These are phyloP conservation scores for Philotrypesis tridentata DNA, from an alignment of 1,140 invertebrate genomes.

Conservation along the genomic window DNA sequence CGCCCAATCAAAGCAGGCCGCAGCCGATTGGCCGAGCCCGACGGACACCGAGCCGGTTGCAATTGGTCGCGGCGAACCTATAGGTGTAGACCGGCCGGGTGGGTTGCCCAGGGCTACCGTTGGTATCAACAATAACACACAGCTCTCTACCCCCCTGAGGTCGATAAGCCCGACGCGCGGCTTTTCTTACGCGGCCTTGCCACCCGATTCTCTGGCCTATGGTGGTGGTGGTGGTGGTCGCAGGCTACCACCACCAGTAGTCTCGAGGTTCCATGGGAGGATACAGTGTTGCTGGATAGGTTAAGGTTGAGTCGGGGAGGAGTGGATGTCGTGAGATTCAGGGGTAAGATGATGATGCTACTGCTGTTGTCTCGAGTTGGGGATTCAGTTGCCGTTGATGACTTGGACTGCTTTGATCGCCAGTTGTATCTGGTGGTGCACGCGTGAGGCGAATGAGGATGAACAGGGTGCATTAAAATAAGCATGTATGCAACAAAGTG, in stretches of 20 bases:
- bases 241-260: not conserved
- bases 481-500: too few relatives aligned
- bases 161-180: conserved; percentile 63
- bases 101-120: conserved; percentile 69
- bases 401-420: not conserved
- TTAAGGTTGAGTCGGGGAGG: not conserved
- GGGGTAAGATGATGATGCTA: not conserved
- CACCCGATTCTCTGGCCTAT: not conserved
- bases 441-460: too few relatives aligned
- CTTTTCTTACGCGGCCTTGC: conserved; percentile 18
- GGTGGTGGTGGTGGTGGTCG: not conserved
- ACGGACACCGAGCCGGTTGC: conserved; percentile 67
- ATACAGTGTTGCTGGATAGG: not conserved
- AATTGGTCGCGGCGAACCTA: conserved; percentile 65
- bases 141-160: conserved; percentile 54
- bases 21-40: conserved; percentile 52
- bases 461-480: too few relatives aligned
- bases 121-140: conserved; percentile 69
- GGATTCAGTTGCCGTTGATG: not conserved
- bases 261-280: not conserved
- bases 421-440: too few relatives aligned
- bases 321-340: not conserved
- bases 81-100: conserved; percentile 53
- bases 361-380: too few relatives aligned
- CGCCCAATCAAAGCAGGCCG: conserved; percentile 70